A percentile compares a stretch with the other conserved stretches of the same genome.
phyloP scores from a whole-genome alignment of 2,113 vertebrate species.

The Pedionomus torquatus region DNA sequence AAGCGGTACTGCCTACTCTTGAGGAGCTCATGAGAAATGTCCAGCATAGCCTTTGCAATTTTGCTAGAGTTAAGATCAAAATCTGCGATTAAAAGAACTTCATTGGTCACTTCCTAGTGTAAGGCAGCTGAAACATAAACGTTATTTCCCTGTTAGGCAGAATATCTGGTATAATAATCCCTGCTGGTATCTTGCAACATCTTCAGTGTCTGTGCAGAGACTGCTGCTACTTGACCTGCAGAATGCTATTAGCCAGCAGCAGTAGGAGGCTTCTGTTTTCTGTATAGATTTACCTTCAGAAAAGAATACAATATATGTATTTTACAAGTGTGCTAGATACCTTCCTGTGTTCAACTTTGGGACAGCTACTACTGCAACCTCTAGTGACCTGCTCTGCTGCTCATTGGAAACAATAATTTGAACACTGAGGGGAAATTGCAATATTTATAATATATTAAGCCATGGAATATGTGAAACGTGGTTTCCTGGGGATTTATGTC shows the following conservation, averaged over 20 bases:
- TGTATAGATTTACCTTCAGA: neutral
- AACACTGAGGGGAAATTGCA: constrained; percentile 1
- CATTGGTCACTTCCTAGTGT: neutral
- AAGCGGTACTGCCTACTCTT: neutral
- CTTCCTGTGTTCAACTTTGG: neutral
- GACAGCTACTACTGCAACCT: neutral
- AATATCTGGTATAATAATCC: neutral
- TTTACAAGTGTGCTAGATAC: neutral
- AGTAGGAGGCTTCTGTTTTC: neutral
- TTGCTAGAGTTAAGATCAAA: neutral
- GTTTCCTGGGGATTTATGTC: constrained; percentile 36
- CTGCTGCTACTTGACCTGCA: neutral
- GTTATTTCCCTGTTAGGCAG: neutral
- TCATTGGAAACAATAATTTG: neutral
- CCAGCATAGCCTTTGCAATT: neutral
- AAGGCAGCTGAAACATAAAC: neutral
- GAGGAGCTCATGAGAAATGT: neutral
- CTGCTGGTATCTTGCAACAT: neutral
- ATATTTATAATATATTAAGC: constrained; percentile 20
- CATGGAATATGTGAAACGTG: constrained; percentile 31
- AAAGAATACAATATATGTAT: neutral
- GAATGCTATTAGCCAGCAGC: neutral
- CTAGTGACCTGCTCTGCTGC: neutral
- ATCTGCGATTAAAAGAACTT: neutral
- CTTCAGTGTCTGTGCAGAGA: neutral